A percentile compares a stretch with the other conserved stretches of the same genome.
These are phyloP conservation scores for Catostomus latipinnis DNA, from an alignment of 2,797 vertebrate genomes.

Conservation along the genomic window DNA sequence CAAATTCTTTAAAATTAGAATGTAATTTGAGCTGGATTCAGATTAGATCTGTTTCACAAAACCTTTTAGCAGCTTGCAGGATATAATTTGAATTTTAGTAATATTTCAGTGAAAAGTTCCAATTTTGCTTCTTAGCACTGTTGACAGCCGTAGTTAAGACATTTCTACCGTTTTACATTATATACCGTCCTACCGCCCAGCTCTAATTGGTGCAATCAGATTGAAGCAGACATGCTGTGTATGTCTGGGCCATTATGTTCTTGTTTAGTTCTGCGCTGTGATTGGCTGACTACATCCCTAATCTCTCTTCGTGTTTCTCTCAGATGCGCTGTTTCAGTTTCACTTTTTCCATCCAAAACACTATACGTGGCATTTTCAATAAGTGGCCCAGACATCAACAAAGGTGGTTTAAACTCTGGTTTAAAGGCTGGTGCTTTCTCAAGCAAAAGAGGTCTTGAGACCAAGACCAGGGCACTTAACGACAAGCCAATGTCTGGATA, in stretches of 20 bases:
- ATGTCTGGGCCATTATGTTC: constrained; percentile 4
- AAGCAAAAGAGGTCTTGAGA: constrained; percentile 62
- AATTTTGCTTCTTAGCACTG: too few species aligned
- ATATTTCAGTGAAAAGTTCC: too few species aligned
- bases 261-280: constrained; percentile 40
- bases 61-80: too few species aligned
- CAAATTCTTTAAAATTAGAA: too few species aligned
- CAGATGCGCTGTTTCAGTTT: constrained; percentile 21
- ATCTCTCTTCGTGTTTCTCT: constrained; percentile 50
- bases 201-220: background rate
- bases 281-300: constrained; percentile 11
- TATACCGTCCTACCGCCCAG: background rate
- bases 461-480: constrained; percentile 65
- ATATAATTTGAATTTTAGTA: too few species aligned
- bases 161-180: too few species aligned
- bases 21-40: too few species aligned
- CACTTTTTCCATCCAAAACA: constrained; percentile 13
- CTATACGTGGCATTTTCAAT: constrained; percentile 39
- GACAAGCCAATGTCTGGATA: constrained; percentile 63
- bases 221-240: constrained; percentile 14
- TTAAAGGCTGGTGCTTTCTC: constrained; percentile 63
- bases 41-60: too few species aligned
- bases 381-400: constrained; percentile 44
- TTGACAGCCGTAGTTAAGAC: too few species aligned
- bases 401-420: constrained; percentile 42